Evolutionary conservation across 2,113 vertebrate species (phyloP), one percentile per base, ranked within the genome.

Genomic region (Amazona vittata): DNA sequence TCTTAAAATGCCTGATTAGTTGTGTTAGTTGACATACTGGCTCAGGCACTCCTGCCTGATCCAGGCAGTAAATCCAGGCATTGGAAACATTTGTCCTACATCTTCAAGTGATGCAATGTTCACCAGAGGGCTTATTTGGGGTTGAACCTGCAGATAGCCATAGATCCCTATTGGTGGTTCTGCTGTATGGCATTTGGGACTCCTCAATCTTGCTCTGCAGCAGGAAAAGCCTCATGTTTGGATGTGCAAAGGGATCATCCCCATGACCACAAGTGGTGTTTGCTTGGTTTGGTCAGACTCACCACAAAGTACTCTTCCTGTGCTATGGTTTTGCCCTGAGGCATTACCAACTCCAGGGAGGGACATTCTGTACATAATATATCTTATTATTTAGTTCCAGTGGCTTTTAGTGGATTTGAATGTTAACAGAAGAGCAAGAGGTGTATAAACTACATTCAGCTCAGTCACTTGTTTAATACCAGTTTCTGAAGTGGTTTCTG

Each of bases 1-100:
- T 55, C 81, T 93, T 91, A 60, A 95, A 96, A 91, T 24, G 74
- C 44, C 41, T 89, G 43, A 96, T 93, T 82, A 89, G 70, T 55
- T 37, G 41, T 4, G 10, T 55, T 73, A 47, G n/a, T 65, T 90
- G 87, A 52, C 69, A 35, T 2, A 69, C 78, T 37, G 69, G 70
- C 53, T 85, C 63, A 46, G 74, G 47, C 84, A 49, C 84, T 83
- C 87, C 87, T 76, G 29, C 28, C 71, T 76, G 69, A 96, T 57
- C 84, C 81, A 52, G 39, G n/a, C 47, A 76, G 81, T 52, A 83
- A 62, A 79, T 41, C 15, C 8, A 49, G 46, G 53, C 50, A 22
- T 29, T 21, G 65, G 46, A 91, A 83, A 47, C 86, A 44, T 64
- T 63, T 83, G 69, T 50, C 62, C 62, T 60, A 26, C 35, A 11